These are phyloP conservation scores for Drosophila dives DNA, from an alignment of 2,888 invertebrate species.

Conservation along the genomic window DNA sequence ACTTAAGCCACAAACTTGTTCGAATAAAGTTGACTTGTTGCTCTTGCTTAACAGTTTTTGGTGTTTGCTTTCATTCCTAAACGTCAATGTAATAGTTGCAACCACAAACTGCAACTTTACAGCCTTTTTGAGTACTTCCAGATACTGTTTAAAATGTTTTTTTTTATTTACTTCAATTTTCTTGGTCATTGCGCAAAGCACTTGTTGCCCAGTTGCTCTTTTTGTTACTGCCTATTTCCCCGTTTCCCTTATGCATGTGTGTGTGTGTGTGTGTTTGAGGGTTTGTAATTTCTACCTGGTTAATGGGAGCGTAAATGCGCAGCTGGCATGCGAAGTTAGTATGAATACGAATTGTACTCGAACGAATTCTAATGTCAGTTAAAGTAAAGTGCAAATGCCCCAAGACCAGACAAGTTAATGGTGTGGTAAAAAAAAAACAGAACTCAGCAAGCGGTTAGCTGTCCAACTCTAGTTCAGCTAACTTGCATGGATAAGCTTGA, in stretches of 20 bases:
- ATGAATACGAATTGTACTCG: slow-evolving; percentile 39
- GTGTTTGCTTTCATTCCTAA: neutral
- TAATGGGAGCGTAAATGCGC: slow-evolving; percentile 79
- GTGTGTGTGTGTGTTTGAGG: slow-evolving; percentile 31
- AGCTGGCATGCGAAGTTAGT: slow-evolving; percentile 74
- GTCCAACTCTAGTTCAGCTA: slow-evolving; percentile 44
- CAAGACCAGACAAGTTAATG: slow-evolving; percentile 70
- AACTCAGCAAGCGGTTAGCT: slow-evolving; percentile 36
- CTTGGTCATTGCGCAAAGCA: slow-evolving; percentile 72
- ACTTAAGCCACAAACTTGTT: slow-evolving; percentile 62
- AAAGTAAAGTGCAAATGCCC: slow-evolving; percentile 73
- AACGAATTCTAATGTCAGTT: slow-evolving; percentile 70
- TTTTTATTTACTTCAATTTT: slow-evolving; percentile 55
- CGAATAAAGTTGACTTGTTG: slow-evolving; percentile 1
- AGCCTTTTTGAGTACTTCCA: slow-evolving; percentile 31
- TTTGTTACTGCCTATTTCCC: slow-evolving; percentile 23
- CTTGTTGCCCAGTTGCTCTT: slow-evolving; percentile 59
- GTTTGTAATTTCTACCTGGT: slow-evolving; percentile 62
- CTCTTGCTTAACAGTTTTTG: slow-evolving; percentile 1
- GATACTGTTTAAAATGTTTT: slow-evolving; percentile 45
- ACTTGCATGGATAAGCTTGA: slow-evolving; percentile 41
- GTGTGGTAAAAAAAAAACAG: slow-evolving; percentile 67
- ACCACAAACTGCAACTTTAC: slow-evolving; percentile 54
- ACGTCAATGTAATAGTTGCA: slow-evolving; percentile 15
- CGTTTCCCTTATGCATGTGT: slow-evolving; percentile 31